Conservation (phyloP, 2,113 vertebrate species). For the Oncorhynchus clarkii region DNA sequence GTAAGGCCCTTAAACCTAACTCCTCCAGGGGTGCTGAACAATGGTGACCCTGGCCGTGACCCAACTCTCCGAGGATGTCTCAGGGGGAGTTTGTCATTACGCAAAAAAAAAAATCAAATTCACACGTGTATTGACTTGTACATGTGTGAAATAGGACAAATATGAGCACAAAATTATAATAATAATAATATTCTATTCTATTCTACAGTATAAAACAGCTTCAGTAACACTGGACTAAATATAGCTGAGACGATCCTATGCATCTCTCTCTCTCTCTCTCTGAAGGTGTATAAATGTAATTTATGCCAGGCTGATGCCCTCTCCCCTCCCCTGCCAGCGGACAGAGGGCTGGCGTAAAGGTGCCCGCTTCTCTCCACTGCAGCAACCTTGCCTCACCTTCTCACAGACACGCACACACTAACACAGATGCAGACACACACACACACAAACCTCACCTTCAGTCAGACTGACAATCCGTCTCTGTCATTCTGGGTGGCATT, state of each 20-base stretch:
- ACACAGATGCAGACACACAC: background rate
- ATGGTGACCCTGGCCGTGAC: too few relatives aligned
- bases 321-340: constrained; percentile 62
- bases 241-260: background rate
- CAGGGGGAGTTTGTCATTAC: too few relatives aligned
- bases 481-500: constrained; percentile 42
- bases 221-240: too few relatives aligned
- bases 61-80: too few relatives aligned
- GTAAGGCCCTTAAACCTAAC: too few relatives aligned
- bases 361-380: constrained; percentile 59
- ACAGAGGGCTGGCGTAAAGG: constrained; percentile 65
- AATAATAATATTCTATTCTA: too few relatives aligned
- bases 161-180: too few relatives aligned
- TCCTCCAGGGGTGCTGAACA: too few relatives aligned
- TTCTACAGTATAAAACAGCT: too few relatives aligned
- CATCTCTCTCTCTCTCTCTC: constrained; percentile 18
- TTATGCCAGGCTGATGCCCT: constrained; percentile 61
- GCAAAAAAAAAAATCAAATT: too few relatives aligned
- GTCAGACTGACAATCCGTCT: constrained; percentile 49
- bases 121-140: too few relatives aligned
- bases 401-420: constrained; percentile 21
- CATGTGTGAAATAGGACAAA: too few relatives aligned
- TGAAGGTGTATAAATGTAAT: constrained; percentile 43
- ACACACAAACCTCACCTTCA: constrained; percentile 39
- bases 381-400: constrained; percentile 77